phyloP scores from a whole-genome alignment of 2,797 vertebrate genomes.

The Euphonia xanthogaster region DNA sequence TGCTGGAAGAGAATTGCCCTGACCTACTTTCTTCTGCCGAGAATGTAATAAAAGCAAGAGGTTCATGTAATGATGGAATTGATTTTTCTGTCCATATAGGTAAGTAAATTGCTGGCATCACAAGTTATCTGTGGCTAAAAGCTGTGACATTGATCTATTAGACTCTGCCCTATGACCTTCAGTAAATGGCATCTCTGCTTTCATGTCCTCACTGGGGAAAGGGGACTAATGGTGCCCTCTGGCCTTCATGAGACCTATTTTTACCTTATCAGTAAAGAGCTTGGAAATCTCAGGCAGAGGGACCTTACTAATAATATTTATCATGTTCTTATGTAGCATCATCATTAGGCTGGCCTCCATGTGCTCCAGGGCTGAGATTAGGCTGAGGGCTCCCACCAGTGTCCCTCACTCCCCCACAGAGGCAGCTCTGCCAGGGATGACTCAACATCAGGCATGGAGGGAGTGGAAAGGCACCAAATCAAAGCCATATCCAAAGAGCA shows the following conservation, averaged over 20 bases:
- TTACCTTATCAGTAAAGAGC: neutral
- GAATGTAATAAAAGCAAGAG: slow-evolving; percentile 49
- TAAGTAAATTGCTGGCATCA: slow-evolving; percentile 64
- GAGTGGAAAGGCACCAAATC: neutral
- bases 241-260: neutral
- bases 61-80: slow-evolving; percentile 34
- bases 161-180: slow-evolving; percentile 27
- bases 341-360: neutral
- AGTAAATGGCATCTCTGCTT: slow-evolving; percentile 24
- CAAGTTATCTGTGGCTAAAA: slow-evolving; percentile 60
- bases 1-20: neutral
- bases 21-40: slow-evolving; percentile 38
- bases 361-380: neutral
- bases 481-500: neutral
- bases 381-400: neutral
- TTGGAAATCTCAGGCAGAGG: neutral
- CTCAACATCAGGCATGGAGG: rapidly evolving
- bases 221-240: slow-evolving; percentile 17
- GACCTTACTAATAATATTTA: neutral
- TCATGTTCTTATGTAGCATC: neutral
- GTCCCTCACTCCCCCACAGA: neutral
- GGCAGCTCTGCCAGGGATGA: neutral
- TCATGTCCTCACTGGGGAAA: neutral
- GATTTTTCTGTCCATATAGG: slow-evolving; percentile 57
- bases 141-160: slow-evolving; percentile 58